Base-by-base conservation (phyloP, 2,888 invertebrate species). In the Troides helena region DNA sequence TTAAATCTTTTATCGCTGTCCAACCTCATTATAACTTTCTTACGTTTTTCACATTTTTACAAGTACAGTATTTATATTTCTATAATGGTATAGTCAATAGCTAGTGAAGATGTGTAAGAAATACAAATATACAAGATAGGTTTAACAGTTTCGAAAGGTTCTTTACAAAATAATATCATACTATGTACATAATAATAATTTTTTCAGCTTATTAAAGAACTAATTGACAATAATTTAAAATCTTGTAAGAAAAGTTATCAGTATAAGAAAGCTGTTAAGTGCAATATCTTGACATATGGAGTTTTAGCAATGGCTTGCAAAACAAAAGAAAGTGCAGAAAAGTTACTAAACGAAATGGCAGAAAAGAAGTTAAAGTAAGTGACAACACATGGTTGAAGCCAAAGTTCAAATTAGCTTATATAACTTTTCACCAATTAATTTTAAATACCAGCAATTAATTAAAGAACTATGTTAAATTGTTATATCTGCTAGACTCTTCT, bases 251-350 rank as follows among this genome's bases (percentile, higher is more conserved):
- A 84, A 74, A 80, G 79, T 53, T 85, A 85, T 75, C 84, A 84
- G 25, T 73, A 83, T 62, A 89, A 94, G 76, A 90, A 90, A 72
- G 75, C 88, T 5, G 85, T 96, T 36, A 87, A 89, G 73, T 95
- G 96, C 0, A 95, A 98, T 85, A 93, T 98, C 75, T 94, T 97
- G 77, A 98, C 98, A 0, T 99, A 96, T 90, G 98, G 98, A 59
- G 95, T 96, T 1, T 85, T 99, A 71, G 96, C 98, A 0, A 86
- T 98, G 78, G 95, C 96, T 17, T 98, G 98, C 84, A 89, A 86
- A 71, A 95, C 93, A 7, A 92, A 93, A 74, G 90, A 93, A 46
- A 94, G 95, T 77, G 96, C 96, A 6, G 84, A 92, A 64, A 89
- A 94, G 75, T 90, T 98, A 12, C 80, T 98, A 0, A 83, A 89